These are phyloP conservation scores for Jaculus jaculus DNA, from an alignment of 2,113 vertebrate genomes.

Conservation along the genomic window DNA sequence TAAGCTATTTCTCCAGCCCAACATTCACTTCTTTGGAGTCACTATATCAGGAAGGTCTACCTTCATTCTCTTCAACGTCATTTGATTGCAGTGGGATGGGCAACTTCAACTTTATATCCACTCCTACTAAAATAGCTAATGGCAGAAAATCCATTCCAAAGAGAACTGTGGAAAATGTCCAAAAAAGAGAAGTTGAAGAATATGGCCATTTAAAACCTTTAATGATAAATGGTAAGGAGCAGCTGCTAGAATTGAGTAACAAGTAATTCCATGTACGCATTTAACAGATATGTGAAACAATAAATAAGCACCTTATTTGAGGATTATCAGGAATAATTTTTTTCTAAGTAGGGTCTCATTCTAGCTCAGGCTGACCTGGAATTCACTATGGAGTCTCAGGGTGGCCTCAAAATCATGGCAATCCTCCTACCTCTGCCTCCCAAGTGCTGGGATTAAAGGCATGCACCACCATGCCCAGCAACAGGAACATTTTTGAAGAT, in stretches of 20 bases:
- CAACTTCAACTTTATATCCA: background rate
- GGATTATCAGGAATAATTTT: slow-evolving; percentile 84
- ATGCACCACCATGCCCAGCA: too few relatives aligned
- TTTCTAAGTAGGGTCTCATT: too few relatives aligned
- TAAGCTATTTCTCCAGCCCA: too few relatives aligned
- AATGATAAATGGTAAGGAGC: slow-evolving; percentile 97
- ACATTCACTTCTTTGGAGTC: background rate
- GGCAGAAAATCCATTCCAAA: background rate
- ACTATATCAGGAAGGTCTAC: background rate
- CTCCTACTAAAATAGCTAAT: background rate
- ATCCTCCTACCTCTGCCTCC: too few relatives aligned
- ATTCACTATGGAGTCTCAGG: too few relatives aligned
- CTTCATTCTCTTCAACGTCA: background rate
- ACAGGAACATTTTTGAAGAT: slow-evolving; percentile 86
- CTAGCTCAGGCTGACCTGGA: too few relatives aligned
- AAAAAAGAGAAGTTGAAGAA: slow-evolving; percentile 90
- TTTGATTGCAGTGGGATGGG: background rate
- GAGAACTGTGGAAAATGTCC: background rate
- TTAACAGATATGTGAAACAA: slow-evolving; percentile 83
- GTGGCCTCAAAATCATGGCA: too few relatives aligned
- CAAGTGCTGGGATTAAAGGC: too few relatives aligned
- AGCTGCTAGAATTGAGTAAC: slow-evolving; percentile 92
- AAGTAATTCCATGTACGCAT: slow-evolving; percentile 88
- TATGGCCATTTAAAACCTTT: slow-evolving; percentile 94
- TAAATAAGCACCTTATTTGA: slow-evolving; percentile 80